A percentile compares a stretch with the other conserved stretches of the same genome.
phyloP scores from a whole-genome alignment of 2,888 invertebrate genomes.

The Aricia artaxerxes region DNA sequence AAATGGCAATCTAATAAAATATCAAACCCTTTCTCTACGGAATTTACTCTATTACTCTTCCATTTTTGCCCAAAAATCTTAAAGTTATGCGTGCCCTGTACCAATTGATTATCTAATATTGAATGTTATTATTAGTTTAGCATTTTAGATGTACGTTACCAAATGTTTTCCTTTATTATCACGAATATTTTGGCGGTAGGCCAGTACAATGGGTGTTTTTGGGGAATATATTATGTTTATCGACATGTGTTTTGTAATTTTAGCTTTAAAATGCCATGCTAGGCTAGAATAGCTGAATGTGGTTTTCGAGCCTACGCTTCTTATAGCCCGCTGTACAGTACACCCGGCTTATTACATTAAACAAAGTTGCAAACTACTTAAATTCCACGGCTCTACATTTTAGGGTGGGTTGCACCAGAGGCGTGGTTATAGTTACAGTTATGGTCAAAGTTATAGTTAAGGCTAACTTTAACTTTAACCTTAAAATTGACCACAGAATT shows the following conservation, averaged over 20 bases:
- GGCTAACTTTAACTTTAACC: too few species aligned
- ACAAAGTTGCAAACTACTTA: too few species aligned
- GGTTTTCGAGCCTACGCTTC: too few species aligned
- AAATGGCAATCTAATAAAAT: too few species aligned
- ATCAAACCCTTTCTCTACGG: too few species aligned
- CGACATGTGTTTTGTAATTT: neutral
- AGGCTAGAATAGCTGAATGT: neutral
- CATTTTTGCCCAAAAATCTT: neutral
- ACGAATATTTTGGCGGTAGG: conserved; percentile 29
- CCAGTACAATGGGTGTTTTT: conserved; percentile 19
- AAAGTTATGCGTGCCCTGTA: neutral
- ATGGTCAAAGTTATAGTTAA: too few species aligned
- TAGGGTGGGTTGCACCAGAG: too few species aligned
- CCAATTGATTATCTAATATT: neutral
- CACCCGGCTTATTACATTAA: too few species aligned
- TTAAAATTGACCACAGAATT: too few species aligned
- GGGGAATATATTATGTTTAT: neutral
- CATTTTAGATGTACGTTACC: conserved; percentile 3
- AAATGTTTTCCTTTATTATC: conserved; percentile 34
- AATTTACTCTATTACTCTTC: neutral
- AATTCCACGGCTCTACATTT: too few species aligned
- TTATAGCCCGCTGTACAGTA: too few species aligned
- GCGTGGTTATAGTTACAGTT: too few species aligned
- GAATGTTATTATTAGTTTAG: neutral
- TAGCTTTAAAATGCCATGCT: neutral